phyloP scores from a whole-genome alignment of 2,888 invertebrate species.

The Eupelmus urozonus region DNA sequence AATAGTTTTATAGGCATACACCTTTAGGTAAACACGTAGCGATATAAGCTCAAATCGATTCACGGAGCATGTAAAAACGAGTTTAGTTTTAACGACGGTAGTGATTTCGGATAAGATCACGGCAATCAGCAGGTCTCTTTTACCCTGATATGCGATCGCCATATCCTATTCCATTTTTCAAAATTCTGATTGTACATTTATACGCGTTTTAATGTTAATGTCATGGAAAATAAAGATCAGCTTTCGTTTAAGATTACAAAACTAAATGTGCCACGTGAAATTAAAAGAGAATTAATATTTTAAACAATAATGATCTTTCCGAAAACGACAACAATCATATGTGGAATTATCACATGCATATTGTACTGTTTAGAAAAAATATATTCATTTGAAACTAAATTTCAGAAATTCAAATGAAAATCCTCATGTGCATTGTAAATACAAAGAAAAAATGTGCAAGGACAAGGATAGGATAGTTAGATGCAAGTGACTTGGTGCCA shows the following conservation, averaged over 20 bases:
- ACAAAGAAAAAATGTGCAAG: neutral
- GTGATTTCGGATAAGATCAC: slow-evolving; percentile 26
- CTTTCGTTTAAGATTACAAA: too few relatives aligned
- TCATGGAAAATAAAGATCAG: too few relatives aligned
- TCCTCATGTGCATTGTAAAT: neutral
- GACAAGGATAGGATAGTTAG: neutral
- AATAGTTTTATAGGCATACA: neutral
- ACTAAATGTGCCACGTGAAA: too few relatives aligned
- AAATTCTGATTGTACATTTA: too few relatives aligned
- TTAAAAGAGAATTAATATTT: too few relatives aligned
- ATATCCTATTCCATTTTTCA: neutral
- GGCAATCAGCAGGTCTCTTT: neutral
- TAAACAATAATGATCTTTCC: too few relatives aligned
- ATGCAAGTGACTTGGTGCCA: slow-evolving; percentile 31
- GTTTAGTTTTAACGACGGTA: slow-evolving; percentile 7
- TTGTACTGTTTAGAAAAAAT: neutral
- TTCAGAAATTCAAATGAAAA: neutral
- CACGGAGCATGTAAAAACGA: neutral
- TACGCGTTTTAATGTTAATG: too few relatives aligned
- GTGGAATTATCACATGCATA: too few relatives aligned
- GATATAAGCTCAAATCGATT: neutral
- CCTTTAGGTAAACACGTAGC: neutral
- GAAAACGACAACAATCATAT: too few relatives aligned
- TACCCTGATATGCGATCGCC: neutral
- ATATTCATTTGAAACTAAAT: neutral